phyloP scores from a whole-genome alignment of 2,113 vertebrate species.

The Chinchilla lanigera region DNA sequence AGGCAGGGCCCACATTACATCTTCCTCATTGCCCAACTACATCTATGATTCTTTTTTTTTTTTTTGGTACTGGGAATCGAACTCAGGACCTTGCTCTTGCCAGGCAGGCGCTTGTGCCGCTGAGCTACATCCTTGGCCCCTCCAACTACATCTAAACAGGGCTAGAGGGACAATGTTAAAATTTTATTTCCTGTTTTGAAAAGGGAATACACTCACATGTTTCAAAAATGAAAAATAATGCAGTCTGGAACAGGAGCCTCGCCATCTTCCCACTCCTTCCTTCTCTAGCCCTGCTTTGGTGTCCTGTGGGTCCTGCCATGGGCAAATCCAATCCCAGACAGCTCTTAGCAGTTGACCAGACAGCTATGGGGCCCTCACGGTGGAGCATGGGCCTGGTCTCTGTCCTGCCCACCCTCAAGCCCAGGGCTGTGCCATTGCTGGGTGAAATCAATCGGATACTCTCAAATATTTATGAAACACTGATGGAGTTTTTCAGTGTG shows the following conservation, averaged over 20 bases:
- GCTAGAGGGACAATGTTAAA: background rate
- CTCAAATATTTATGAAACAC: conserved; percentile 87
- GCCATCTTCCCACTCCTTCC: background rate
- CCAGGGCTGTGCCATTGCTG: conserved; percentile 31
- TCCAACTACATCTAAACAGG: background rate
- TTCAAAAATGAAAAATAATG: background rate
- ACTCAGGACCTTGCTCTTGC: too few species aligned
- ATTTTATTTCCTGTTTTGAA: conserved; percentile 10
- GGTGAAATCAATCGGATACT: conserved; percentile 72
- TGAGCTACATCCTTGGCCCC: too few species aligned
- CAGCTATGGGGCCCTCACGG: background rate
- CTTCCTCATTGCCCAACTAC: background rate
- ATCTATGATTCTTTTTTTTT: too few species aligned
- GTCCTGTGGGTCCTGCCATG: background rate
- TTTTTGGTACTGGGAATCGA: too few species aligned
- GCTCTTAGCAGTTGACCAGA: background rate
- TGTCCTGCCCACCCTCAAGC: background rate
- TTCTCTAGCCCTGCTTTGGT: background rate
- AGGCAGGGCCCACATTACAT: background rate
- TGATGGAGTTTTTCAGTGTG: conserved; percentile 83
- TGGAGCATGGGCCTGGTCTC: background rate
- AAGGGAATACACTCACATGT: background rate
- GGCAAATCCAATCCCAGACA: background rate
- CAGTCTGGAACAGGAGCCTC: background rate
- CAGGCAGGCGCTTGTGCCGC: too few species aligned